Percentiles rank a stretch among this genome's conserved stretches.
These are phyloP conservation scores for Carassius carassius DNA, from an alignment of 2,113 vertebrate genomes.

Conservation along the genomic window DNA sequence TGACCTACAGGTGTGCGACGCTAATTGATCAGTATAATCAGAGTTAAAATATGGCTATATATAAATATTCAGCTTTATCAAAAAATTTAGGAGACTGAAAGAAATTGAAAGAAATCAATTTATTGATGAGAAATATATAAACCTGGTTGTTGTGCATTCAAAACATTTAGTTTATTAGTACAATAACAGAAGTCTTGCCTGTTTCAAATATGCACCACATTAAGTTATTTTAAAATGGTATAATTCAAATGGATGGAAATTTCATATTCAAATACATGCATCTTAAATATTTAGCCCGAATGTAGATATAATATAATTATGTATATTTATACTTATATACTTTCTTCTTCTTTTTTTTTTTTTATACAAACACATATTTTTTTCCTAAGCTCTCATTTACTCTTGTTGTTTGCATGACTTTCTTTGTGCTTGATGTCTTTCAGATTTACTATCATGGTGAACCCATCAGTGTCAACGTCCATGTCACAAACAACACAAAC, in stretches of 20 bases:
- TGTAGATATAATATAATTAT: not conserved
- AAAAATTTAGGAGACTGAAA: no score
- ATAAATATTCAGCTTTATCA: no score
- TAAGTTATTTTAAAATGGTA: not conserved
- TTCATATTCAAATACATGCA: not conserved
- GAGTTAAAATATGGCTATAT: no score
- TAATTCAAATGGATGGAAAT: not conserved
- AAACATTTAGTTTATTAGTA: not conserved
- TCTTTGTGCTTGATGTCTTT: not conserved
- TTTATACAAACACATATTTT: not conserved
- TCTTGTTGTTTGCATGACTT: not conserved
- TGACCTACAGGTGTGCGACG: no score
- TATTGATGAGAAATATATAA: not conserved
- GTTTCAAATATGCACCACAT: not conserved
- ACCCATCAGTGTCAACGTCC: conserved; percentile 94
- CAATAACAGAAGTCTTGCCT: not conserved
- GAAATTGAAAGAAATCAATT: no score
- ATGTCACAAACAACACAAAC: conserved; percentile 98
- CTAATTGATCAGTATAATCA: no score
- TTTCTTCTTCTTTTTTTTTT: no score
- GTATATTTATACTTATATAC: no score
- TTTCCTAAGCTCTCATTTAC: not conserved
- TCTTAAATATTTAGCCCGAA: not conserved
- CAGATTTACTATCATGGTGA: conserved; percentile 98
- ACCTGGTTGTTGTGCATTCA: not conserved